A percentile compares a stretch with the other conserved stretches of the same genome.
Conservation (phyloP, 2,113 vertebrate species). For the Gnathonemus longibarbis region DNA sequence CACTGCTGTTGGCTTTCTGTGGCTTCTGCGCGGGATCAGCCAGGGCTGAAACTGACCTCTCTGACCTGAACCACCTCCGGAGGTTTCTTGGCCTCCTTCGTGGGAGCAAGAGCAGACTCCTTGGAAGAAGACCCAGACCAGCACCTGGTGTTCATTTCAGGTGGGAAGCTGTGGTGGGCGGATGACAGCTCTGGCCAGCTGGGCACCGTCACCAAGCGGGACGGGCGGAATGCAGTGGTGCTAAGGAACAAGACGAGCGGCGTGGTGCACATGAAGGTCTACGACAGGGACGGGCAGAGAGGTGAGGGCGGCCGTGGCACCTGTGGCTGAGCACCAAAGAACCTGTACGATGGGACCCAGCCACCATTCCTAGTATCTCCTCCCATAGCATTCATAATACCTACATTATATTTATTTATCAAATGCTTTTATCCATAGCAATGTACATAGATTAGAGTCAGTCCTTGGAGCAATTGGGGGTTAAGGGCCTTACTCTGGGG, state of each 20-base stretch:
- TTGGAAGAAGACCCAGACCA: neutral
- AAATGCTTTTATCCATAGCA: neutral
- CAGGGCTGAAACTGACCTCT: neutral
- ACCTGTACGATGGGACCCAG: neutral
- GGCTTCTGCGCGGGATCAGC: neutral
- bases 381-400: neutral
- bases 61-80: neutral
- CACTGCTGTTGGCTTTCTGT: neutral
- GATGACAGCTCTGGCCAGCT: constrained; percentile 73
- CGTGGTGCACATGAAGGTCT: constrained; percentile 79
- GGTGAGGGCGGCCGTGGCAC: constrained; percentile 45
- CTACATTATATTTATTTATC: neutral
- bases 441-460: neutral
- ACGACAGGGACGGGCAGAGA: constrained; percentile 74
- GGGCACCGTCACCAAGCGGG: constrained; percentile 73
- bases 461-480: neutral
- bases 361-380: neutral
- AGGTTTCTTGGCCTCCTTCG: neutral
- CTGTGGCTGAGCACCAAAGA: neutral
- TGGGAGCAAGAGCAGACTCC: neutral
- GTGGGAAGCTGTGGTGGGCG: constrained; percentile 81
- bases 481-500: neutral
- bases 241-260: constrained; percentile 73
- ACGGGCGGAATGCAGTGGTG: constrained; percentile 65
- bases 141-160: constrained; percentile 46